phyloP scores from a whole-genome alignment of 2,888 invertebrate species.

The Thera obeliscata region DNA sequence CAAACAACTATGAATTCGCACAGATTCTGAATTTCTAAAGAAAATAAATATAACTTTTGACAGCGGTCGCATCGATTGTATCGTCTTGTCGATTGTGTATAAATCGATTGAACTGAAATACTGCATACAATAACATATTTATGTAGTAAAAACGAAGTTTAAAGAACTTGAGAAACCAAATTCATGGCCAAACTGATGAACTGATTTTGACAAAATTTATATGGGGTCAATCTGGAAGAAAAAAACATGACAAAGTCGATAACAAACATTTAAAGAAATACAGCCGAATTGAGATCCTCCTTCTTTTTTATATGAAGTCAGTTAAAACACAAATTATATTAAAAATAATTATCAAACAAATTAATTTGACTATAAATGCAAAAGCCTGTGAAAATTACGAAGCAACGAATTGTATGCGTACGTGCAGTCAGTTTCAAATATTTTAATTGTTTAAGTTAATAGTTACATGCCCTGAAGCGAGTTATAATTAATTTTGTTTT shows the following conservation, averaged over 20 bases:
- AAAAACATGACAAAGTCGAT: too few relatives aligned
- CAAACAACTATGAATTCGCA: slow-evolving; percentile 80
- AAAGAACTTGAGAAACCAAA: too few relatives aligned
- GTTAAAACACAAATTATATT: slow-evolving; percentile 10
- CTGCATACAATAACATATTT: neutral
- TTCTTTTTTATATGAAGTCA: too few relatives aligned
- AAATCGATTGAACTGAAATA: slow-evolving; percentile 57
- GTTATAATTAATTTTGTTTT: slow-evolving; percentile 59
- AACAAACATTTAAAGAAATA: too few relatives aligned
- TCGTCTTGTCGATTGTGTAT: slow-evolving; percentile 56
- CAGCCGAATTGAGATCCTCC: too few relatives aligned
- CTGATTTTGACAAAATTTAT: too few relatives aligned
- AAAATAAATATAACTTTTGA: slow-evolving; percentile 85
- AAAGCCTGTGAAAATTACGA: too few relatives aligned
- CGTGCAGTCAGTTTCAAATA: neutral
- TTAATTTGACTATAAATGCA: too few relatives aligned
- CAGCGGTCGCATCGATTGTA: slow-evolving; percentile 77
- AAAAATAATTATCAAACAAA: slow-evolving; percentile 25
- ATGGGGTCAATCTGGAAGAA: too few relatives aligned
- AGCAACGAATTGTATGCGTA: too few relatives aligned
- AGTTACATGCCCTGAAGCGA: slow-evolving; percentile 32
- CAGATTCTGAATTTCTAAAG: slow-evolving; percentile 82
- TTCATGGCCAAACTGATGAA: too few relatives aligned
- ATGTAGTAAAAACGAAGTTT: too few relatives aligned
- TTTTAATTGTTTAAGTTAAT: slow-evolving; percentile 31